Base-by-base conservation (phyloP, 2,797 vertebrate species). In the Sylvia borin region DNA sequence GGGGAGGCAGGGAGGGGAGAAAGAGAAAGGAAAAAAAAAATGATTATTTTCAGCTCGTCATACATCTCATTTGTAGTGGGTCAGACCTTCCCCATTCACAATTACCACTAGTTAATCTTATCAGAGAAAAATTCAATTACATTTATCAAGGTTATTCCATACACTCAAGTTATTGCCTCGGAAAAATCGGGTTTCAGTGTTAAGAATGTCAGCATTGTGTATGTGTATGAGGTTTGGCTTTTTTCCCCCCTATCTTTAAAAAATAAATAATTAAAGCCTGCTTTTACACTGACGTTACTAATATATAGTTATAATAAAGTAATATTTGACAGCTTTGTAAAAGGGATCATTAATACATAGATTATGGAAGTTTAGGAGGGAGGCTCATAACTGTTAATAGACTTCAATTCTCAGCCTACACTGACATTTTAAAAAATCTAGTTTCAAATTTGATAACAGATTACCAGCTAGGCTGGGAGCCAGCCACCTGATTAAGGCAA, bases 391-490 rank as follows among this genome's bases (percentile, higher is more conserved):
- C 98, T 98, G 98, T 99, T 99, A 98, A 98, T 96, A 98, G 97
- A 98, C 98, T 98, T 98, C 98, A 98, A 98, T 98, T 98, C 98
- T 98, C 98, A 98, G 98, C 98, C 98, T 98, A 98, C 98, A 97
- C 97, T 99, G 99, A 99, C 99, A 99, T 99, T 99, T 98, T 98
- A 98, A 98, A 99, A 99, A 98, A 98, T 98, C 98, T 98, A 98
- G 98, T 99, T 99, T 98, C 97, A 97, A 98, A 98, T 98, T 99
- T 99, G 99, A 99, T 99, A 99, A 99, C 98, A 99, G 98, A 98
- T 99, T 98, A 98, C 98, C 98, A 98, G 98, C 98, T 97, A 98
- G 97, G 98, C 98, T 98, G 98, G 97, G 97, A 98, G 98, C 98
- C 98, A 98, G 98, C 97, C 98, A 98, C 98, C 98, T 98, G 98